Evolutionary conservation across 2,797 vertebrate species (phyloP), one percentile per base, ranked within the genome.

Genomic region (Sebastes iracundus): DNA sequence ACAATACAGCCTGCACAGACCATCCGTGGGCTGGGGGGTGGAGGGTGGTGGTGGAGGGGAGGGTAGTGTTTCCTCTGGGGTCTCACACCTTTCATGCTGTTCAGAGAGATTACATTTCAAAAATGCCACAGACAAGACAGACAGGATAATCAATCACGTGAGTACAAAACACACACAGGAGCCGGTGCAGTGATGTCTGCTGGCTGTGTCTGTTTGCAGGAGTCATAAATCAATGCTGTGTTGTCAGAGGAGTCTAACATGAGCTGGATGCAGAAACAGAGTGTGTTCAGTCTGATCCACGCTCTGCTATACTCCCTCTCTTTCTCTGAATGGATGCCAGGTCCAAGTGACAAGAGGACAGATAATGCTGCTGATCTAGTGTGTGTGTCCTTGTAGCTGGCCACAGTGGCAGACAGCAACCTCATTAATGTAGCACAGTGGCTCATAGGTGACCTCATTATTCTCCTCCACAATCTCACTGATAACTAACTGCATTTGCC

Each of bases 131-230:
- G 94, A 88, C 82, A 69, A 93, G 88, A 88, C 90, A 82, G 93
- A 84, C 84, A 84, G 93, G 93, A 87, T 89, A 92, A 96, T 94
- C 95, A 95, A 91, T 96, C 90, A 89, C 93, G 89, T 68, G 92
- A 87, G 87, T 58, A 53, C 58, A 88, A 83, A 90, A 85, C 87
- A 77, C 87, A 77, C 88, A 77, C 85, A 86, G 35, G 13, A 12
- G 35, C 16, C 59, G 55, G 80, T 72, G 87, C 70, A 6, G 81
- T 5, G 80, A 74, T 86, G 92, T 94, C 94, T 93, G 90, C 89
- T 88, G 92, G 81, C 88, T 81, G 90, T 81, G 92, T 90, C 92
- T 94, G 92, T 91, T 93, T 86, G 91, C 89, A 80, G 90, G 91
- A 89, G 88, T 94, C 92, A 90, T 95, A 95, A 96, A 96, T 94